Base-by-base conservation (phyloP, 2,113 vertebrate species). In the Rhinolophus ferrumequinum region DNA sequence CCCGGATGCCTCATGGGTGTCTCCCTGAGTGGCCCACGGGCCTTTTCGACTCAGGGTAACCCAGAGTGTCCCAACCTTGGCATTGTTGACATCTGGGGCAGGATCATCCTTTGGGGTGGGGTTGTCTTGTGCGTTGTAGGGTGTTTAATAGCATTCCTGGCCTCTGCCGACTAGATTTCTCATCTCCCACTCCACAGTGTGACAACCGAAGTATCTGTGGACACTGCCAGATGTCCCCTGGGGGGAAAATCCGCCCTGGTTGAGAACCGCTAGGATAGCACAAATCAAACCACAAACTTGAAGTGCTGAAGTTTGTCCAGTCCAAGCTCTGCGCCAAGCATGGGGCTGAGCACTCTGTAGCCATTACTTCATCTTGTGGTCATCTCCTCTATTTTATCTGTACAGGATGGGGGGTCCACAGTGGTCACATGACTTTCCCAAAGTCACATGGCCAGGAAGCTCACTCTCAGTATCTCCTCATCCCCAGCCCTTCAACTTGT, bases 41-140 rank as follows among this genome's bases (percentile, higher is more conserved):
- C n/a, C 64, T 93, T 88, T 56, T 76, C 73, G 82, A 70, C 38
- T 21, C 60, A 67, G 73, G 86, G 38, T 56, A 54, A 11, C 21
- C 14, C 38, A 10, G 0, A 4, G 22, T 44, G 69, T 84, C 69
- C 47, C 67, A 38, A 2, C 28, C 28, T 83, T 2, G 3, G 26
- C 24, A 5, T 14, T 50, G 54, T 26, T 54, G 66, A 73, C 52
- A 12, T 28, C 5, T 35, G 38, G 18, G 47, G 14, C 11, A 5
- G 13, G 79, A 35, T 72, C 10, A 18, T 47, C 58, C 84, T 73
- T 38, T n/a, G 21, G 15, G 19, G 7, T 30, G 11, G n/a, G 50
- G 2, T 1, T 8, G 1, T 35, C 22, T 14, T 73, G 33, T 47
- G 47, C 22, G 15, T 8, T 56, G 28, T 33, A 16, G 38, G 16